A percentile compares a stretch with the other conserved stretches of the same genome.
These are phyloP conservation scores for Micronycteris hirsuta DNA, from an alignment of 2,113 vertebrate genomes.

Conservation along the genomic window DNA sequence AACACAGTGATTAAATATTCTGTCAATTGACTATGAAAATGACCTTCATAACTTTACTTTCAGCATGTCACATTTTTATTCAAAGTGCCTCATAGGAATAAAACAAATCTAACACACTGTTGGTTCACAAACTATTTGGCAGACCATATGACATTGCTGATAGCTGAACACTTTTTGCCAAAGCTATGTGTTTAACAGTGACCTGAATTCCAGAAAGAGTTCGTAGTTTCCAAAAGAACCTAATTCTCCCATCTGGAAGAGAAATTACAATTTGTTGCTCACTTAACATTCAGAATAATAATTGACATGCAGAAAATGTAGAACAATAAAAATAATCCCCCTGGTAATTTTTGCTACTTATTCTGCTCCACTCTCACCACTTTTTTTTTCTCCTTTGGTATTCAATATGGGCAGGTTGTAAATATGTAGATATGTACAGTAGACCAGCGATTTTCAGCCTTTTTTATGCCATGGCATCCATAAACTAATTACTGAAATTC, in stretches of 20 bases:
- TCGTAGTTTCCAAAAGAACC: conserved; percentile 3
- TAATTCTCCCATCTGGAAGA: not conserved
- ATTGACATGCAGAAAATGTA: not conserved
- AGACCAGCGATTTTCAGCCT: not conserved
- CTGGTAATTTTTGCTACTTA: not conserved
- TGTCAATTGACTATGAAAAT: not conserved
- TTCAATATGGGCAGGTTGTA: not conserved
- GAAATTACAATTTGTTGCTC: not conserved
- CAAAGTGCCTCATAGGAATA: not conserved
- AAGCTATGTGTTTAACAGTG: not conserved
- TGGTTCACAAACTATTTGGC: not conserved
- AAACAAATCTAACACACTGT: not conserved
- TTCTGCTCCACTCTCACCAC: not conserved
- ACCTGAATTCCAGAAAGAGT: not conserved
- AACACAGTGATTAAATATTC: not conserved
- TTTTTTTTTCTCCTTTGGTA: not conserved
- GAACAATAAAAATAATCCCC: not conserved
- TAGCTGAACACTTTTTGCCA: not conserved
- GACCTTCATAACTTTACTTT: not conserved
- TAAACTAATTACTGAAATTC: not conserved
- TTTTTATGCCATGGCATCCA: not conserved
- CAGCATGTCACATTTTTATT: not conserved
- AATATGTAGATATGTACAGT: not conserved
- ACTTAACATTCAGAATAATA: not conserved
- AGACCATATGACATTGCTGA: not conserved